Conservation (phyloP, 2,113 vertebrate genomes). For the Morone chrysops region DNA sequence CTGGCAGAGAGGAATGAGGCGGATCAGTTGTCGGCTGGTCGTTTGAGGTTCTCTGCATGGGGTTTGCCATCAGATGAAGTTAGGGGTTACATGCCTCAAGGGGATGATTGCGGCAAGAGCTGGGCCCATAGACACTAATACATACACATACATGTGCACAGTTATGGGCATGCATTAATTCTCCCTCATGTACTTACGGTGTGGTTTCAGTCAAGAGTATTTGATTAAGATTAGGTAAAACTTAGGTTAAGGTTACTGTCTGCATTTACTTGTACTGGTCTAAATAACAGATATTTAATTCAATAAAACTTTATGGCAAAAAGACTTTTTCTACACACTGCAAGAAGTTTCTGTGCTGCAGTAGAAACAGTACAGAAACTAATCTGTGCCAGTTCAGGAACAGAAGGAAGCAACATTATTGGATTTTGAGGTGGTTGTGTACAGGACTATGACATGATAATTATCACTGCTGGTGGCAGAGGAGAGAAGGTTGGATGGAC, state of each 20-base stretch:
- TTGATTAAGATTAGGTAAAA: neutral
- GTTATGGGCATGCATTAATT: neutral
- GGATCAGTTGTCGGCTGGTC: constrained; percentile 1
- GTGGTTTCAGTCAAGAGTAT: neutral
- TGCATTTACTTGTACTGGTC: neutral
- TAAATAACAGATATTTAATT: neutral
- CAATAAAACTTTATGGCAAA: neutral
- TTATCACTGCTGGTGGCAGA: constrained; percentile 30
- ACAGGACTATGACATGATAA: constrained; percentile 41
- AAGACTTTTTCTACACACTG: neutral
- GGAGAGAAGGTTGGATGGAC: constrained; percentile 25
- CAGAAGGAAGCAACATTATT: constrained; percentile 3
- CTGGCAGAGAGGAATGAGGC: constrained; percentile 16
- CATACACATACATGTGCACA: neutral
- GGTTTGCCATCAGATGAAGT: constrained; percentile 15
- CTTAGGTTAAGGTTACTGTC: neutral
- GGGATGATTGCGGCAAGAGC: too few species aligned
- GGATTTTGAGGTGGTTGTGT: constrained; percentile 16
- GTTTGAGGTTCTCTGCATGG: constrained; percentile 34
- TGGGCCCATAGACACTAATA: neutral
- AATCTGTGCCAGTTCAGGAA: constrained; percentile 10
- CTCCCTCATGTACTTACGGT: neutral
- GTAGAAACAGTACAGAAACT: neutral
- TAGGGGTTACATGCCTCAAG: neutral
- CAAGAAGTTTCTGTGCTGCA: neutral